Evolutionary conservation across 2,113 vertebrate species (phyloP).

Genomic region (Rhagologus leucostigma): DNA sequence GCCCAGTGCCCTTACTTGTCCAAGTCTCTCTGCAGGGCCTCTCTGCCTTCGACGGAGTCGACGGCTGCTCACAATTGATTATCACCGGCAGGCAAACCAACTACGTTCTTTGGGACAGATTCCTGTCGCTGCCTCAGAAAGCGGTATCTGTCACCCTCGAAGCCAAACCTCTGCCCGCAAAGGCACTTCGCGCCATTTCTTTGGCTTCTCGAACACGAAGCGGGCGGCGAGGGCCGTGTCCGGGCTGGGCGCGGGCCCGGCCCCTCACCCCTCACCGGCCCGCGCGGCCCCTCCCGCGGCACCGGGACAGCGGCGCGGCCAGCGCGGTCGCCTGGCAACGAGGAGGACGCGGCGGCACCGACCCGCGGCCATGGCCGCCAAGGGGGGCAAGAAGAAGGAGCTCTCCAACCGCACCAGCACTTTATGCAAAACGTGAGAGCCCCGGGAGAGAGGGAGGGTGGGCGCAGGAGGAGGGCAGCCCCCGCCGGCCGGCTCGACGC

Average conservation of each 20-base stretch:
- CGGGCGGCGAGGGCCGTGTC: accelerated
- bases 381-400: slow-evolving; percentile 5
- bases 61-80: not conserved
- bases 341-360: not conserved
- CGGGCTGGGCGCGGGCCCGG: too few relatives aligned
- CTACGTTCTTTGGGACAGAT: accelerated
- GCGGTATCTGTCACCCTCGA: accelerated
- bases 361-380: not conserved
- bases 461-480: not conserved
- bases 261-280: too few relatives aligned
- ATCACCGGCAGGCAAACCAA: not conserved
- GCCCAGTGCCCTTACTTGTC: not conserved
- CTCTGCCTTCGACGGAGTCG: not conserved
- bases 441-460: not conserved
- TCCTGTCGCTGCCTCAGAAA: accelerated
- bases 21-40: not conserved
- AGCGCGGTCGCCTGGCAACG: slow-evolving; percentile 25
- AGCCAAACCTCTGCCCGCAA: accelerated
- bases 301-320: not conserved
- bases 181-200: accelerated
- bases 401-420: not conserved
- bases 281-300: not conserved
- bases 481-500: too few relatives aligned
- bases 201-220: accelerated
- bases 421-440: slow-evolving; percentile 5